Conservation (phyloP, 1,140 invertebrate genomes). For the Dendrolimus kikuchii region DNA sequence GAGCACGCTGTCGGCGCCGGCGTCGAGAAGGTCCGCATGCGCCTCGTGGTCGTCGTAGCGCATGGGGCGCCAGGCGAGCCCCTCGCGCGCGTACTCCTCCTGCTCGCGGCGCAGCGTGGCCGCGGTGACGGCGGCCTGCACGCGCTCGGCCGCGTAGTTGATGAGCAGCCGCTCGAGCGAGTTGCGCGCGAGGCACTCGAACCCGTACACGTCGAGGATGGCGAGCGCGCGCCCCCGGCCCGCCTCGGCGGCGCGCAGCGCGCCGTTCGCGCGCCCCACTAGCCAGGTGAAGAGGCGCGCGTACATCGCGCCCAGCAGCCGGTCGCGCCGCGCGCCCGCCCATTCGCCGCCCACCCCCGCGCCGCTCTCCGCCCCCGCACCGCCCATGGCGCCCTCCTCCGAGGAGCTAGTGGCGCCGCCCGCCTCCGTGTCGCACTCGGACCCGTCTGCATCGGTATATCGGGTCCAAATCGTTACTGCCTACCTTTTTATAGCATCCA, state of each 20-base stretch:
- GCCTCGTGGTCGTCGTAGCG: constrained; percentile 37
- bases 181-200: constrained; percentile 86
- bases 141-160: constrained; percentile 93
- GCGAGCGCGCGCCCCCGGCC: constrained; percentile 74
- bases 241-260: constrained; percentile 12
- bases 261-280: constrained; percentile 79
- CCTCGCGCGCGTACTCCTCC: constrained; percentile 86
- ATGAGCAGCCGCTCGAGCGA: constrained; percentile 88
- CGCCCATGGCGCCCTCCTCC: constrained; percentile 8
- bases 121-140: constrained; percentile 83
- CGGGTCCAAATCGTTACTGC: too few relatives aligned
- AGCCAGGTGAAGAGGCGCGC: constrained; percentile 86
- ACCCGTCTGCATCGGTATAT: not conserved
- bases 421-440: not conserved
- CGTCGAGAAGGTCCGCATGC: constrained; percentile 46
- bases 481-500: too few relatives aligned
- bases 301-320: constrained; percentile 81
- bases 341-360: constrained; percentile 59
- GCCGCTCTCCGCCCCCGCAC: constrained; percentile 75
- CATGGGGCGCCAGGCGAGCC: constrained; percentile 41
- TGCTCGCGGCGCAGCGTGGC: constrained; percentile 85
- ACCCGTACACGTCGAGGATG: constrained; percentile 91
- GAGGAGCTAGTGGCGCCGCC: constrained; percentile 2
- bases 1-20: constrained; percentile 48
- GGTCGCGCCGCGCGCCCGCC: constrained; percentile 49